Conservation (phyloP, 2,888 invertebrate species). For the Dynastes maya region DNA sequence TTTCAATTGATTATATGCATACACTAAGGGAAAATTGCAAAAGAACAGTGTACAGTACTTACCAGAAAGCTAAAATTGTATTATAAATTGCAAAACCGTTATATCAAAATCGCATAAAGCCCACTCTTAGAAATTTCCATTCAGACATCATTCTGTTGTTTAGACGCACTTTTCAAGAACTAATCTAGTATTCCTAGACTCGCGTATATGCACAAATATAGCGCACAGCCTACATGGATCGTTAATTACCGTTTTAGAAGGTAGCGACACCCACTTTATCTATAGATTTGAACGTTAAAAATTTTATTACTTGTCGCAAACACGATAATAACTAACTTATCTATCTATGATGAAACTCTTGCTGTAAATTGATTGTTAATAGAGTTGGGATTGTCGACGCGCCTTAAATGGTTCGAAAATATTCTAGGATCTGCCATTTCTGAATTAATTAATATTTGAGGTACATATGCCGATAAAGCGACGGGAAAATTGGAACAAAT, state of each 20-base stretch:
- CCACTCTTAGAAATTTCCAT: neutral
- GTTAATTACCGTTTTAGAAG: constrained; percentile 8
- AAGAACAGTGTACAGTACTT: neutral
- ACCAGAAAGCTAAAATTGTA: neutral
- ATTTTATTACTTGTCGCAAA: too few relatives aligned
- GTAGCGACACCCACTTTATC: too few relatives aligned
- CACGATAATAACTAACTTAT: neutral
- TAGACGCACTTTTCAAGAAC: neutral
- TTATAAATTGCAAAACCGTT: constrained; percentile 8
- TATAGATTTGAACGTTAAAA: too few relatives aligned
- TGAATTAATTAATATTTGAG: too few relatives aligned
- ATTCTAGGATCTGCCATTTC: too few relatives aligned
- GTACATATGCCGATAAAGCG: too few relatives aligned
- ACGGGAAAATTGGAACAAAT: too few relatives aligned
- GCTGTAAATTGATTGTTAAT: constrained; percentile 14
- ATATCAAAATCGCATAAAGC: constrained; percentile 9
- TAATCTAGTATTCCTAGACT: neutral
- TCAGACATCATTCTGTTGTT: neutral
- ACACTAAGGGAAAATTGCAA: neutral
- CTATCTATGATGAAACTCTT: neutral
- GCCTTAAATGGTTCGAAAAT: neutral
- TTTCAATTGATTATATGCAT: neutral
- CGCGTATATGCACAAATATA: neutral
- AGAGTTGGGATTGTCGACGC: neutral
- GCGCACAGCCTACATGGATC: neutral